Percentiles rank a stretch among this genome's conserved stretches.
Evolutionary conservation across 2,797 vertebrate species (phyloP).

Genomic region (Crenichthys baileyi): DNA sequence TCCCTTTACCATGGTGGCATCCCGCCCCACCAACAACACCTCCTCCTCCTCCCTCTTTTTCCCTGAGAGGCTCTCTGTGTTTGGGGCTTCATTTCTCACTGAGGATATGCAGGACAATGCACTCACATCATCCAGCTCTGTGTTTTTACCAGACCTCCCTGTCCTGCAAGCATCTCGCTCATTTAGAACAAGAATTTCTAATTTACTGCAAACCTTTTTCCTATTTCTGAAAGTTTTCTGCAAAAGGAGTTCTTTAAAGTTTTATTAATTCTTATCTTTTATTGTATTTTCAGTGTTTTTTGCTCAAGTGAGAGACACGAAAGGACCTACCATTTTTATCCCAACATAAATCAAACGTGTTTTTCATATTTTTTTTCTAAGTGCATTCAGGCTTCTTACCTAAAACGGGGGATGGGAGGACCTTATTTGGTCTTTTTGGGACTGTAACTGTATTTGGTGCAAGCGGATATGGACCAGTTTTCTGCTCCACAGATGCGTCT

Average conservation of each 20-base stretch:
- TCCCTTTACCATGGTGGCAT: slow-evolving; percentile 65
- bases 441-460: slow-evolving; percentile 31
- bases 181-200: slow-evolving; percentile 30
- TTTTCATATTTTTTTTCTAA: slow-evolving; percentile 16
- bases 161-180: slow-evolving; percentile 18
- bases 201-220: slow-evolving; percentile 37
- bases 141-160: slow-evolving; percentile 28
- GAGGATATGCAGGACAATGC: slow-evolving; percentile 53
- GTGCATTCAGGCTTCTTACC: slow-evolving; percentile 53
- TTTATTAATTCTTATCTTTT: slow-evolving; percentile 58
- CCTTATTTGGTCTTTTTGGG: slow-evolving; percentile 31
- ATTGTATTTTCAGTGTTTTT: slow-evolving; percentile 43
- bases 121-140: slow-evolving; percentile 48
- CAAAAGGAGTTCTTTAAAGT: slow-evolving; percentile 68
- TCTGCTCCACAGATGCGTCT: slow-evolving; percentile 48
- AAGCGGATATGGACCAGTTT: slow-evolving; percentile 55
- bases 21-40: slow-evolving; percentile 43
- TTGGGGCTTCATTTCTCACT: slow-evolving; percentile 33
- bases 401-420: slow-evolving; percentile 60
- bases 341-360: slow-evolving; percentile 60
- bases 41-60: slow-evolving; percentile 32
- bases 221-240: slow-evolving; percentile 12
- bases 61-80: slow-evolving; percentile 47
- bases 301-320: slow-evolving; percentile 65
- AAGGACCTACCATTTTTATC: slow-evolving; percentile 57